These are phyloP conservation scores for Triops cancriformis DNA, from an alignment of 1,140 invertebrate species.

Conservation along the genomic window DNA sequence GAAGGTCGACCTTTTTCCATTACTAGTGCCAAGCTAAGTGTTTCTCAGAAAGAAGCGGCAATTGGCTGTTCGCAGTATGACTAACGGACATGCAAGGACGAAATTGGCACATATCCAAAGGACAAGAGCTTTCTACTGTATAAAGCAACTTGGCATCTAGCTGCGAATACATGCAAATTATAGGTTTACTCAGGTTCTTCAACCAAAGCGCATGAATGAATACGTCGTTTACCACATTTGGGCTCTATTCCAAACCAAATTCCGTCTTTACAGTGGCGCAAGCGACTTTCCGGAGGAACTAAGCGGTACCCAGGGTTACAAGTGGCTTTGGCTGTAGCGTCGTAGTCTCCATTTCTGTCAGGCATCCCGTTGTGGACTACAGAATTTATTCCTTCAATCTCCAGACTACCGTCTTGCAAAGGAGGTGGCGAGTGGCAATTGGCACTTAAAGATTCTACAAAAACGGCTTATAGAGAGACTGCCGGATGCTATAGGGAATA, in stretches of 20 bases:
- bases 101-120: not conserved
- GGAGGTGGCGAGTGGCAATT: not conserved
- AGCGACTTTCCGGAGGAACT: constrained; percentile 16
- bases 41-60: constrained; percentile 1
- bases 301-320: constrained; percentile 14
- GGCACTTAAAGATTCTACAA: not conserved
- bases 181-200: too few species aligned
- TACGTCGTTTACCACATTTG: constrained; percentile 14
- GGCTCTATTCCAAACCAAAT: constrained; percentile 14
- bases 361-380: not conserved
- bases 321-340: not conserved
- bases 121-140: not conserved
- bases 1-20: not conserved
- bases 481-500: not conserved
- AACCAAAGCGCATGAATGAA: not conserved
- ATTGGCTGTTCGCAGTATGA: not conserved
- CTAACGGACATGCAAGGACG: not conserved
- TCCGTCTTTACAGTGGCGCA: constrained; percentile 11
- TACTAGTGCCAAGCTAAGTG: not conserved
- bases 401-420: constrained; percentile 10
- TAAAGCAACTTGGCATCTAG: too few species aligned
- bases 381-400: not conserved
- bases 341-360: not conserved
- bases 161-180: too few species aligned
- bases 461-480: not conserved